A percentile compares a stretch with the other conserved stretches of the same genome.
These are phyloP conservation scores for Triops longicaudatus DNA, from an alignment of 1,140 invertebrate genomes.

Conservation along the genomic window DNA sequence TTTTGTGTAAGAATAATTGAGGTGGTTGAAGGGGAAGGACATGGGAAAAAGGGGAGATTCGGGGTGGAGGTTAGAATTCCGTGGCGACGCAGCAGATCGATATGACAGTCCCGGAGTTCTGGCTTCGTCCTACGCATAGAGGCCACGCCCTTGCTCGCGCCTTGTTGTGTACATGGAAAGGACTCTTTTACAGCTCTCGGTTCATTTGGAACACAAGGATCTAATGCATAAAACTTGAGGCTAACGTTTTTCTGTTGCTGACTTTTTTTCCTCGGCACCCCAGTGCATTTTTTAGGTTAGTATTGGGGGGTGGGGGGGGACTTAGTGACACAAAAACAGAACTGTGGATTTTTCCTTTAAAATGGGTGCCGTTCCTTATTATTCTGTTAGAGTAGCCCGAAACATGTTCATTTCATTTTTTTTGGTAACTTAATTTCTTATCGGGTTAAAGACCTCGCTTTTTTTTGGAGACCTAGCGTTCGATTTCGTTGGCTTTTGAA, in stretches of 20 bases:
- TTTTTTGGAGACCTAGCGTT: not conserved
- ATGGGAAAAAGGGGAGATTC: slow-evolving; percentile 13
- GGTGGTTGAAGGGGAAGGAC: not conserved
- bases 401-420: not conserved
- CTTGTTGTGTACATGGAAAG: slow-evolving; percentile 21
- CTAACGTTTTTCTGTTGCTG: not conserved
- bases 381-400: not conserved
- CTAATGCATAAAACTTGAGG: slow-evolving; percentile 15
- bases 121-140: slow-evolving; percentile 8
- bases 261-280: not conserved
- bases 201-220: slow-evolving; percentile 15
- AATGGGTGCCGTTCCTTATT: not conserved
- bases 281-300: not conserved
- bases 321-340: not conserved
- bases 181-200: slow-evolving; percentile 1
- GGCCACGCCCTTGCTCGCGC: slow-evolving; percentile 17
- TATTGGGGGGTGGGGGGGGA: not conserved
- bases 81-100: slow-evolving; percentile 17
- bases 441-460: not conserved
- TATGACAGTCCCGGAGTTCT: slow-evolving; percentile 15
- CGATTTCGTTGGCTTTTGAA: not conserved
- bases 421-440: not conserved
- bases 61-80: not conserved
- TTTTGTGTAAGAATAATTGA: slow-evolving; percentile 19
- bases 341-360: not conserved